These are phyloP conservation scores for Castor canadensis DNA, from an alignment of 2,113 vertebrate species.

Conservation along the genomic window DNA sequence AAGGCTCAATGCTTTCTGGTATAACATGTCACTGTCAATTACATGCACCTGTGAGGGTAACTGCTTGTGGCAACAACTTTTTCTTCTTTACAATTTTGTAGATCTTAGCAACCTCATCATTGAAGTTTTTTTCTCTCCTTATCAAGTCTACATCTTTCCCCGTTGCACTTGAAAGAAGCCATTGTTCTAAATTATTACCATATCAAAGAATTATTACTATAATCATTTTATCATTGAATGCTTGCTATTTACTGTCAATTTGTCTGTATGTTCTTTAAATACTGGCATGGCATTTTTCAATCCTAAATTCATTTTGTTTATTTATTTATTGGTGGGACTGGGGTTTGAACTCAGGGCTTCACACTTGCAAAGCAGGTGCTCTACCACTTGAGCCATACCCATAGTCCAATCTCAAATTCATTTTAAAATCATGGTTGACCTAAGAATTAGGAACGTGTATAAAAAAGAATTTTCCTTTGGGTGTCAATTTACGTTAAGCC, in stretches of 20 bases:
- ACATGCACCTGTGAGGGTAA: too few relatives aligned
- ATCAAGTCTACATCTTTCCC: neutral
- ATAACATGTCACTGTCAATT: neutral
- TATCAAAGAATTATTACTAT: neutral
- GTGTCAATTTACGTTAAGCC: neutral
- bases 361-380: too few relatives aligned
- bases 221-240: conserved; percentile 16
- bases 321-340: too few relatives aligned
- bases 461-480: neutral
- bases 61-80: neutral
- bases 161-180: neutral
- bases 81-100: neutral
- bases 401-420: neutral
- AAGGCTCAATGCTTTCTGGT: neutral
- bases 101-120: neutral
- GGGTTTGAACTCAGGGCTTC: too few relatives aligned
- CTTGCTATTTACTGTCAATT: neutral
- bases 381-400: too few relatives aligned
- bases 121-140: neutral
- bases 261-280: neutral
- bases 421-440: neutral
- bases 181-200: conserved; percentile 14
- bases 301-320: neutral
- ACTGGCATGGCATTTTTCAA: neutral
- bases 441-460: neutral